Evolutionary conservation across 1,140 invertebrate species (phyloP).

Genomic region (Pentalonia nigronervosa): DNA sequence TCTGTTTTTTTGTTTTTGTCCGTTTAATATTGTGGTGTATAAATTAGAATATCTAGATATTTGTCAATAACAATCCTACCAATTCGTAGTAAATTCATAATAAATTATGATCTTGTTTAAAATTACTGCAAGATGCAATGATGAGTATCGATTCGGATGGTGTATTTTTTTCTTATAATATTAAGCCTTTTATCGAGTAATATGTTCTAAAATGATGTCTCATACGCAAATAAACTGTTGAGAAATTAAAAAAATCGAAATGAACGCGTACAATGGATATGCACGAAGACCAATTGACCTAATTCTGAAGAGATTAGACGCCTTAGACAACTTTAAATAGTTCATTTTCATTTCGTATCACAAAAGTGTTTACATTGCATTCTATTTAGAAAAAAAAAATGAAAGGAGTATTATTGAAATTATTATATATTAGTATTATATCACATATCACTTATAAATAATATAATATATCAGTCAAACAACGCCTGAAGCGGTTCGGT

Average conservation of each 20-base stretch:
- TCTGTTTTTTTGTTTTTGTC: neutral
- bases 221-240: neutral
- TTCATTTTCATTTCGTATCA: constrained; percentile 4
- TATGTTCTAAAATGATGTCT: neutral
- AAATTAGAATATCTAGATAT: neutral
- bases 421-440: neutral
- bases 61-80: neutral
- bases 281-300: neutral
- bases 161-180: neutral
- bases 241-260: neutral
- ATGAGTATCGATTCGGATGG: neutral
- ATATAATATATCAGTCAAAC: constrained; percentile 1
- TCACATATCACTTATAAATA: constrained; percentile 5
- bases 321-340: neutral
- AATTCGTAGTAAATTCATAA: neutral
- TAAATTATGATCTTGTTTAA: neutral
- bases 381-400: neutral
- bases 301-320: constrained; percentile 9
- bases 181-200: neutral
- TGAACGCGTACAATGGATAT: neutral
- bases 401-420: constrained; percentile 17
- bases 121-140: neutral
- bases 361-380: neutral
- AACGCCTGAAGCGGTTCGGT: neutral
- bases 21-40: neutral